Evolutionary conservation across 2,888 invertebrate genomes (phyloP).

Genomic region (Adineta ricciae): DNA sequence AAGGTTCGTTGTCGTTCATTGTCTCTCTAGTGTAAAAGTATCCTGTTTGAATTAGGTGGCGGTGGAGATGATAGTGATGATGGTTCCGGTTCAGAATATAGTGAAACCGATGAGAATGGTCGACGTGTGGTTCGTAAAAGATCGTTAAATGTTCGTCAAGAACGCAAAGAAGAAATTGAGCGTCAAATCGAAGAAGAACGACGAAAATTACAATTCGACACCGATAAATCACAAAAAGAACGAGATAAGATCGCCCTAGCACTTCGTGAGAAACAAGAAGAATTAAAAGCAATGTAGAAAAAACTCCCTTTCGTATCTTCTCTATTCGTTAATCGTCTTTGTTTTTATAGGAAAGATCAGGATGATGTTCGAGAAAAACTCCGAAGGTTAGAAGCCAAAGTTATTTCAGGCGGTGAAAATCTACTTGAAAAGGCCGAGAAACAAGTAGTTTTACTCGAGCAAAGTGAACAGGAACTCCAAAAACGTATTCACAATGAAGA

Average conservation of each 20-base stretch:
- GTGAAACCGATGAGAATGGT: slow-evolving; percentile 40
- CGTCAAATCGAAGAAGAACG: slow-evolving; percentile 52
- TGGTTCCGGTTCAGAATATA: slow-evolving; percentile 40
- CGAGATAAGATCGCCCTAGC: slow-evolving; percentile 58
- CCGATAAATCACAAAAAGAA: slow-evolving; percentile 58
- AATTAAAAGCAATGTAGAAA: slow-evolving; percentile 61
- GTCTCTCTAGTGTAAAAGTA: too few species aligned
- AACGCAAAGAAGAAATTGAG: slow-evolving; percentile 53
- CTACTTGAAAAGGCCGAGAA: slow-evolving; percentile 88
- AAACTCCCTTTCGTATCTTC: slow-evolving; percentile 34
- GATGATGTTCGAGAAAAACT: slow-evolving; percentile 73
- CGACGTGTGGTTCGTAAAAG: slow-evolving; percentile 39
- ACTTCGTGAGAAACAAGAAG: slow-evolving; percentile 59
- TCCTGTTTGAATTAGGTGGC: background rate
- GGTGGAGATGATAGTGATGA: slow-evolving; percentile 39
- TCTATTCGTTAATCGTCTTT: slow-evolving; percentile 45
- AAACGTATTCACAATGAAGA: slow-evolving; percentile 23
- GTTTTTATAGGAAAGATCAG: slow-evolving; percentile 58
- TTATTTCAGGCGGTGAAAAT: slow-evolving; percentile 93
- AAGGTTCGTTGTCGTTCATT: slow-evolving; percentile 50
- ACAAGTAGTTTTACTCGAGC: slow-evolving; percentile 76
- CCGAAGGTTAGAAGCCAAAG: slow-evolving; percentile 34
- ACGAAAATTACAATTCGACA: slow-evolving; percentile 49
- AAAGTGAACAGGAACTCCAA: slow-evolving; percentile 55
- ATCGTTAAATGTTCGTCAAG: slow-evolving; percentile 45